These are phyloP conservation scores for Macropus fuliginosus DNA, from an alignment of 2,797 vertebrate genomes.

Conservation along the genomic window DNA sequence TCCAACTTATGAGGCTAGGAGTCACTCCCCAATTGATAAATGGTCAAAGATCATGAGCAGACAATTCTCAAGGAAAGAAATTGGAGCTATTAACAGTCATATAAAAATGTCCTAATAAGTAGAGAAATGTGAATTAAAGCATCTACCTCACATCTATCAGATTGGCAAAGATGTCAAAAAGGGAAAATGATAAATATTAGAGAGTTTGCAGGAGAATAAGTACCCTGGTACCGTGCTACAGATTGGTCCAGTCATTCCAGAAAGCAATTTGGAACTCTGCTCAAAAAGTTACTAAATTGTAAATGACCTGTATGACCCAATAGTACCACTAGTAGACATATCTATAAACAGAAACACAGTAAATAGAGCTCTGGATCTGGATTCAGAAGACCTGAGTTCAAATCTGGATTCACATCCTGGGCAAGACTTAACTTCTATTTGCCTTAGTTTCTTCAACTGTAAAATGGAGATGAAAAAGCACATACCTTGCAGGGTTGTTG, in stretches of 20 bases:
- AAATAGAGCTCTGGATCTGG: background rate
- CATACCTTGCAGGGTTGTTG: background rate
- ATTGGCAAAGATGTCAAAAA: background rate
- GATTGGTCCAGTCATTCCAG: background rate
- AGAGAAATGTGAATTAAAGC: background rate
- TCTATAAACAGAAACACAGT: background rate
- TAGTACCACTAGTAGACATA: background rate
- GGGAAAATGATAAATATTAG: background rate
- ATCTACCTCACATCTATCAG: background rate
- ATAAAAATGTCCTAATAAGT: background rate
- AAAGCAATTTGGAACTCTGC: background rate
- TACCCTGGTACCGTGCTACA: background rate
- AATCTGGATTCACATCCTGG: background rate
- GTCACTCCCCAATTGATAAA: background rate
- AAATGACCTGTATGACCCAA: background rate
- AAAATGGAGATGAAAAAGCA: background rate
- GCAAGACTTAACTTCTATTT: background rate
- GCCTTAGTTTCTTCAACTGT: background rate
- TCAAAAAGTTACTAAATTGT: background rate
- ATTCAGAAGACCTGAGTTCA: background rate
- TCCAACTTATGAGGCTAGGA: background rate
- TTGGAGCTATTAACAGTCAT: background rate
- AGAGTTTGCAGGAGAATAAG: background rate
- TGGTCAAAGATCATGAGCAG: background rate
- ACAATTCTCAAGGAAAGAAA: background rate